Evolutionary conservation across 2,888 invertebrate species (phyloP).

Genomic region (Sipha maydis): DNA sequence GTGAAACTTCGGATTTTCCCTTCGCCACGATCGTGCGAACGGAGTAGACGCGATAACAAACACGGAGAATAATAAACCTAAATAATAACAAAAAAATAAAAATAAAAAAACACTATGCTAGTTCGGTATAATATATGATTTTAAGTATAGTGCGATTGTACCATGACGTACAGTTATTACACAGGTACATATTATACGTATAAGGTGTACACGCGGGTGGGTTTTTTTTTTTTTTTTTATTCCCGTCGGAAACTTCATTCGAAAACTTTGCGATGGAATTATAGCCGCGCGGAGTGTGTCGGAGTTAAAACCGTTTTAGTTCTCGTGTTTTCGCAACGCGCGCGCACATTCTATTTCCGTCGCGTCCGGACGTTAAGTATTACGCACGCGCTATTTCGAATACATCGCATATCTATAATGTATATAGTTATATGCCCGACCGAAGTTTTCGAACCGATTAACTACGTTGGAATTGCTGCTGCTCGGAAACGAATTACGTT

Average conservation of each 20-base stretch:
- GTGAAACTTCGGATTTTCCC: neutral
- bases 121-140: too few species aligned
- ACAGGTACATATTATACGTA: neutral
- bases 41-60: too few species aligned
- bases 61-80: neutral
- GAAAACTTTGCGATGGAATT: constrained; percentile 48
- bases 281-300: neutral
- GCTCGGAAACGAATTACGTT: neutral
- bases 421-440: neutral
- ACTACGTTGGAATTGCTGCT: constrained; percentile 16
- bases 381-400: neutral
- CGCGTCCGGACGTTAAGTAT: constrained; percentile 1
- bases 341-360: neutral
- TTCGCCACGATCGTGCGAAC: too few species aligned
- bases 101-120: too few species aligned
- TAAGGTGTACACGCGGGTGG: neutral
- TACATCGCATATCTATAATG: neutral
- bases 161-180: neutral
- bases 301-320: constrained; percentile 36
- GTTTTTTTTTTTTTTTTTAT: constrained; percentile 1
- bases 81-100: too few species aligned
- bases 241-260: constrained; percentile 42
- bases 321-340: constrained; percentile 13
- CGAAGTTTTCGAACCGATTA: constrained; percentile 34
- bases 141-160: too few species aligned